Base-by-base conservation (phyloP, 2,888 invertebrate genomes). In the Morpho helenor region DNA sequence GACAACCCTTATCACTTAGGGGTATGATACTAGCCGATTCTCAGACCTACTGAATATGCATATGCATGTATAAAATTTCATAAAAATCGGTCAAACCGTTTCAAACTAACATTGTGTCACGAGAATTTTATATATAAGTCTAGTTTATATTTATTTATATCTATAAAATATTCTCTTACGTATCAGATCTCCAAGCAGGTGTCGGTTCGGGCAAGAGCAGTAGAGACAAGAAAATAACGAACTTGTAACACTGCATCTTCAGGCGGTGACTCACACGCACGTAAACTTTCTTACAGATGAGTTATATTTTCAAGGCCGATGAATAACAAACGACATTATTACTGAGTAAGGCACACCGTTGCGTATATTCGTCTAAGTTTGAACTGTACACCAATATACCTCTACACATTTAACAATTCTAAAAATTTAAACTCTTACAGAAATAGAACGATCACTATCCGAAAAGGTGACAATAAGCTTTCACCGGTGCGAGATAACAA, bases 301-400 rank as follows among this genome's bases (percentile, higher is more conserved):
- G 61, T 70, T 70, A 73, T 64, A 70, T 69, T 63, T 65, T 62
- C 44, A 66, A 64, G 54, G 60, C 64, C 63, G 62, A 65, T 63
- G 68, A 66, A 70, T 70, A 71, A 72, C 69, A 63, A 74, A 57
- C 52, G 48, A 64, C 60, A 72, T 73, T 75, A 80, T 77, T 80
- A 83, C 75, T 76, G 69, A 67, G 67, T 82, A 87, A 88, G 87
- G 87, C 88, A 87, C 87, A 80, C 82, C 72, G 77, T 87, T 86
- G 75, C 80, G 59, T 50, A 52, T 59, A 51, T 63, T 59, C 59
- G 49, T 61, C 55, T 49, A 57, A 61, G 48, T 46, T 41, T 54
- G 57, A 55, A 57, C 48, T 61, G 57, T 22, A 49, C 69, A 72
- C 69, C 70, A 72, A 66, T 66, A 58, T 53, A 59, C 58, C 8